Conservation (phyloP, 2,113 vertebrate genomes). For the Arenaria interpres region DNA sequence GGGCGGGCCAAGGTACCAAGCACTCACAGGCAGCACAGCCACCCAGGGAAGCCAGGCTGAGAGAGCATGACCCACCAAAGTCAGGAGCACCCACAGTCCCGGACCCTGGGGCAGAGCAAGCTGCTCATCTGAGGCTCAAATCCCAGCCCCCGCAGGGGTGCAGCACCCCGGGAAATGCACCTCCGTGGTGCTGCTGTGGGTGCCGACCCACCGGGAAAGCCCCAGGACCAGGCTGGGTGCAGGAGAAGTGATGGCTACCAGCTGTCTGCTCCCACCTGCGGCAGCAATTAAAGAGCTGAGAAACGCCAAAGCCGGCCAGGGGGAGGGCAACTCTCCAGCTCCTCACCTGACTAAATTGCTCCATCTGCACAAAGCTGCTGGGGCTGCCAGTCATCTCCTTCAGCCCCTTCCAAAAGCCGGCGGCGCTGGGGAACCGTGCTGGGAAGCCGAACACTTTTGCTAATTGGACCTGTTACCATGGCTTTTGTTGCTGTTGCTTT, state of each 20-base stretch:
- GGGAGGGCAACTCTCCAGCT: not conserved
- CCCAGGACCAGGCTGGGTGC: not conserved
- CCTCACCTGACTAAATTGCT: not conserved
- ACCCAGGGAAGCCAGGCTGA: not conserved
- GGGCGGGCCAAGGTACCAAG: not conserved
- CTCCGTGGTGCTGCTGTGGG: not conserved
- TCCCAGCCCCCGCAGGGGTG: not conserved
- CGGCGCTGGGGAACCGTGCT: not conserved
- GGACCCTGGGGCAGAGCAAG: not conserved
- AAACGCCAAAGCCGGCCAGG: not conserved
- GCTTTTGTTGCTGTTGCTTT: not conserved
- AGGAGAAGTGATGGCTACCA: not conserved
- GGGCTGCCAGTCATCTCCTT: not conserved
- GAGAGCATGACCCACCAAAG: not conserved
- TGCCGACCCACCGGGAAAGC: not conserved
- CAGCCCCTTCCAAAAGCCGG: not conserved
- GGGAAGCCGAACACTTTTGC: not conserved
- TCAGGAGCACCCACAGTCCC: not conserved
- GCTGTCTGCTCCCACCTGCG: not conserved
- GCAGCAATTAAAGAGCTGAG: not conserved
- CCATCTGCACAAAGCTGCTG: slow-evolving; percentile 24
- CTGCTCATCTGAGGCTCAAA: not conserved
- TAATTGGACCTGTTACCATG: not conserved
- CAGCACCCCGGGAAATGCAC: not conserved
- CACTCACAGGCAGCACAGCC: not conserved